Conservation (phyloP, 2,888 invertebrate genomes). For the Lampropteryx suffumata region DNA sequence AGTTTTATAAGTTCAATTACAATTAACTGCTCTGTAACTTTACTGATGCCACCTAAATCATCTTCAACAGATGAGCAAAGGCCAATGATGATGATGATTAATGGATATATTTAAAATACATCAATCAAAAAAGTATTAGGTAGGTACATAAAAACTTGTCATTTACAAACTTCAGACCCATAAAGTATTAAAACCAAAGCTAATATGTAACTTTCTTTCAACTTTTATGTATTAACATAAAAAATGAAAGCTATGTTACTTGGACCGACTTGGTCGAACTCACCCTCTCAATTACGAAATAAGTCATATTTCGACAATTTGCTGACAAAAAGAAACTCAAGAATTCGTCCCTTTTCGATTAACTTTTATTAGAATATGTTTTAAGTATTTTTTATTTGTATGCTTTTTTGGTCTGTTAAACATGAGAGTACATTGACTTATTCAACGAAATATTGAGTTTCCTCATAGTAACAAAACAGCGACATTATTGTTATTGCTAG, state of each 20-base stretch:
- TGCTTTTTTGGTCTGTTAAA: conserved; percentile 1
- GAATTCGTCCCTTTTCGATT: conserved; percentile 1
- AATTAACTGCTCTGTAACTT: too few relatives aligned
- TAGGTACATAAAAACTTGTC: too few relatives aligned
- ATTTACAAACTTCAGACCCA: too few relatives aligned
- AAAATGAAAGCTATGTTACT: not conserved
- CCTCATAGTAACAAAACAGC: not conserved
- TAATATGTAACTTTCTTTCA: too few relatives aligned
- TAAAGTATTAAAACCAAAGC: too few relatives aligned
- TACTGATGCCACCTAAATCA: too few relatives aligned
- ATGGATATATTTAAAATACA: too few relatives aligned
- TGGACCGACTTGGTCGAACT: too few relatives aligned
- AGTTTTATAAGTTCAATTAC: too few relatives aligned
- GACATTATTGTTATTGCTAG: conserved; percentile 1
- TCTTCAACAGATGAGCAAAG: too few relatives aligned
- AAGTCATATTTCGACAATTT: not conserved
- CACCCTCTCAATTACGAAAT: not conserved
- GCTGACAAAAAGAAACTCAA: not conserved
- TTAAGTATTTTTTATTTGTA: not conserved
- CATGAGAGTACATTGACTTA: conserved; percentile 4
- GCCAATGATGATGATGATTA: too few relatives aligned
- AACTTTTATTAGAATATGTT: conserved; percentile 4
- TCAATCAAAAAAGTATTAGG: too few relatives aligned
- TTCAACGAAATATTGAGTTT: not conserved
- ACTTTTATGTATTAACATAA: not conserved